Conservation (phyloP, 2,888 invertebrate species). For the Eueremaeus valkanovi region DNA sequence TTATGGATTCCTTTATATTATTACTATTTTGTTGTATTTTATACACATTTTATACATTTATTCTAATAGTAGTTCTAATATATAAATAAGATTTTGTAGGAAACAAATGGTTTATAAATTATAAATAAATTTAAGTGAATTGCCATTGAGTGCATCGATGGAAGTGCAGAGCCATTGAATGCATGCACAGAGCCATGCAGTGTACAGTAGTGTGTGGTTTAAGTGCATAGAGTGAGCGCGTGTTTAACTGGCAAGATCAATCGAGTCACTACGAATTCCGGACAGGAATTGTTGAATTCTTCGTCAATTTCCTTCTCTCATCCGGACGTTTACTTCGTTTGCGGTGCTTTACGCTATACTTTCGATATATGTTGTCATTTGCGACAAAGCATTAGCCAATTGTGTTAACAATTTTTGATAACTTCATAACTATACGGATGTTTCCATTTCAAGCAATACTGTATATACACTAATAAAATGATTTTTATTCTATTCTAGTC, state of each 20-base stretch:
- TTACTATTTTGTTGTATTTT: no score
- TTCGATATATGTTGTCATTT: slow-evolving; percentile 25
- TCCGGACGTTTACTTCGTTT: slow-evolving; percentile 36
- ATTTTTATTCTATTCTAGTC: neutral
- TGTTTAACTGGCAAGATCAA: slow-evolving; percentile 23
- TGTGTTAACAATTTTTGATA: slow-evolving; percentile 35
- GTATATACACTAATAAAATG: slow-evolving; percentile 19
- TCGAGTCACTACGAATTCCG: slow-evolving; percentile 32
- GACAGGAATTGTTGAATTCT: slow-evolving; percentile 36
- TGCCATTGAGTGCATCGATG: neutral
- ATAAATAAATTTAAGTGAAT: neutral
- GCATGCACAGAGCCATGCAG: no score
- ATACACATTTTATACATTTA: no score
- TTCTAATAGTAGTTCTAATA: no score
- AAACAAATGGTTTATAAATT: slow-evolving; percentile 6
- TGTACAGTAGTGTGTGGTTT: no score
- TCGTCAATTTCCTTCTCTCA: slow-evolving; percentile 36
- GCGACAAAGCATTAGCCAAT: slow-evolving; percentile 13
- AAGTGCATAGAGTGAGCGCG: neutral
- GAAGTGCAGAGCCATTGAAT: neutral
- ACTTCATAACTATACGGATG: slow-evolving; percentile 34
- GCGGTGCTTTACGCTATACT: slow-evolving; percentile 20
- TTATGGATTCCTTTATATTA: neutral
- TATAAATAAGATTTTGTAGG: no score
- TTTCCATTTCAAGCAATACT: slow-evolving; percentile 24